Percentiles rank a stretch among this genome's conserved stretches.
These are phyloP conservation scores for Antechinus stuartii DNA, from an alignment of 2,113 vertebrate genomes.

Conservation along the genomic window DNA sequence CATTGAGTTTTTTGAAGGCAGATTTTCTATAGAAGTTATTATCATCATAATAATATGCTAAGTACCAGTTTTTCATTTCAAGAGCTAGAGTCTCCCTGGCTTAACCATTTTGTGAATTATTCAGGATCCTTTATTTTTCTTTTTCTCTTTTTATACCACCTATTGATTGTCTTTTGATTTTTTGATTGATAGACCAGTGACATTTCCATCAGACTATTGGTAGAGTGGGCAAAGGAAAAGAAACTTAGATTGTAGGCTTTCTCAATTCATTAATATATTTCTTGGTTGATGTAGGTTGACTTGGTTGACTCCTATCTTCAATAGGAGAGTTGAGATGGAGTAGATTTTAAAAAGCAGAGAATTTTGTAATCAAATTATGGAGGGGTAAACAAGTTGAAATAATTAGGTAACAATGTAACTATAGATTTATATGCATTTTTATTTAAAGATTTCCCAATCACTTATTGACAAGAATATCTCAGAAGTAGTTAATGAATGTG, in stretches of 20 bases:
- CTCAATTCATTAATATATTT: neutral
- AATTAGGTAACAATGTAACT: neutral
- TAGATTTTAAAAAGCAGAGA: neutral
- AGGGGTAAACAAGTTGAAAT: neutral
- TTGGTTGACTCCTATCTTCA: neutral
- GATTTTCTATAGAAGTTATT: neutral
- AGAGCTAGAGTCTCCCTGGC: neutral
- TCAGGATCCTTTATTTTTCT: neutral
- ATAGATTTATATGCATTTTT: neutral
- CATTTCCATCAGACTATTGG: neutral
- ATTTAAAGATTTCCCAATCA: neutral
- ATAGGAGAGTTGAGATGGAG: neutral
- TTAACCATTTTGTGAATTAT: neutral
- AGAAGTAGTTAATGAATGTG: neutral
- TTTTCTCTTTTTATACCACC: neutral
- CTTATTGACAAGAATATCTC: neutral
- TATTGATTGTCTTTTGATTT: neutral
- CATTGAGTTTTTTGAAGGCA: neutral
- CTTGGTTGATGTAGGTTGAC: neutral
- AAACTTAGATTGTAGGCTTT: neutral
- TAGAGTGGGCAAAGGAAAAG: neutral
- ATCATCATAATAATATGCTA: neutral
- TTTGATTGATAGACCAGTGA: neutral
- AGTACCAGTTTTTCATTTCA: neutral
- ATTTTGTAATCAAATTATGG: neutral